Evolutionary conservation across 1,140 invertebrate species (phyloP).

Genomic region (Rhopalosiphum maidis): DNA sequence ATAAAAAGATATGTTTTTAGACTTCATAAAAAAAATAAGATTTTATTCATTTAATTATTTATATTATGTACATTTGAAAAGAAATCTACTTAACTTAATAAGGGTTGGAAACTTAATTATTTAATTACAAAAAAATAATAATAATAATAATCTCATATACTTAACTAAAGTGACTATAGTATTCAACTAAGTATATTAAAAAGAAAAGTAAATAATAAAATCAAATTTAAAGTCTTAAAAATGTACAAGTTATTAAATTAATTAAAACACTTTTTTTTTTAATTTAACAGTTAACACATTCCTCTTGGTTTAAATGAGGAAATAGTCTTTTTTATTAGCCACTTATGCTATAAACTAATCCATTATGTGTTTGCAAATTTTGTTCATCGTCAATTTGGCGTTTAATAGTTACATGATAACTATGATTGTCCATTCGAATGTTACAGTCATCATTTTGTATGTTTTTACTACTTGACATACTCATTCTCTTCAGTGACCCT

Average conservation of each 20-base stretch:
- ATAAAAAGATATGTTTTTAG: not conserved
- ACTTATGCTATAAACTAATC: slow-evolving; percentile 47
- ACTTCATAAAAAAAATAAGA: not conserved
- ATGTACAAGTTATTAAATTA: not conserved
- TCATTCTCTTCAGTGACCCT: slow-evolving; percentile 70
- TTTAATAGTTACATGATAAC: slow-evolving; percentile 56
- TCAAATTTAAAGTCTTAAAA: slow-evolving; percentile 23
- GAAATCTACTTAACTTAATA: too few species aligned
- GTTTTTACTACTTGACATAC: slow-evolving; percentile 31
- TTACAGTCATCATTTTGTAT: slow-evolving; percentile 53
- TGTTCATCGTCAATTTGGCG: slow-evolving; percentile 48
- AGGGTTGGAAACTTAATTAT: not conserved
- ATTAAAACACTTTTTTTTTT: not conserved
- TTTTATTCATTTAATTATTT: not conserved
- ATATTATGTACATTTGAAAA: slow-evolving; percentile 28
- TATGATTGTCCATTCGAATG: slow-evolving; percentile 49
- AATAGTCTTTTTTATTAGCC: not conserved
- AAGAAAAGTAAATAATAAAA: not conserved
- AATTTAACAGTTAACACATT: slow-evolving; percentile 38
- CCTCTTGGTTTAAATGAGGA: not conserved
- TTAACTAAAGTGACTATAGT: not conserved
- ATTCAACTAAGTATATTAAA: not conserved
- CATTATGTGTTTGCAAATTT: slow-evolving; percentile 42
- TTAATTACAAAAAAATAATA: not conserved
- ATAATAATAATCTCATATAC: not conserved